Conservation (phyloP, 2,888 invertebrate genomes). For the Leistus spinibarbis region DNA sequence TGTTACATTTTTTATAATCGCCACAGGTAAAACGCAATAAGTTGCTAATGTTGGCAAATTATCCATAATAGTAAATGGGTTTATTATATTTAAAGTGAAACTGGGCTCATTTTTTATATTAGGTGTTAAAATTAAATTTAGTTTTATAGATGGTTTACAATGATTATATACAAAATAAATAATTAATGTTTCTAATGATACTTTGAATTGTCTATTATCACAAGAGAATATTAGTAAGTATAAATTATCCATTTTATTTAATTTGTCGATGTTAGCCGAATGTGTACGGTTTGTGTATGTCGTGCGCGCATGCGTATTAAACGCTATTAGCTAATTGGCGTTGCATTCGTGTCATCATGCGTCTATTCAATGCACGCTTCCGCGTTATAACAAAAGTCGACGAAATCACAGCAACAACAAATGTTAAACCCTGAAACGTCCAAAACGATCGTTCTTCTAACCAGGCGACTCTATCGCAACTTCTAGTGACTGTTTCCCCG, state of each 20-base stretch:
- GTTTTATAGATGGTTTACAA: constrained; percentile 58
- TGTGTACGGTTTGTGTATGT: background rate
- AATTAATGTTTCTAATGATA: constrained; percentile 68
- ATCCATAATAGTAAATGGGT: constrained; percentile 52
- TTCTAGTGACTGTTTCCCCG: constrained; percentile 80
- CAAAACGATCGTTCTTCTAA: constrained; percentile 84
- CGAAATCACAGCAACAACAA: constrained; percentile 68
- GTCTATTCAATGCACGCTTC: constrained; percentile 69
- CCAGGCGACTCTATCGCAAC: constrained; percentile 85
- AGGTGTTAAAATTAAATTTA: constrained; percentile 56
- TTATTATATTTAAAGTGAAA: constrained; percentile 52
- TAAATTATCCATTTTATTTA: constrained; percentile 48
- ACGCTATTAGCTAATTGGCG: constrained; percentile 72
- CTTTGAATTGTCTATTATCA: constrained; percentile 51
- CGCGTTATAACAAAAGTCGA: constrained; percentile 69
- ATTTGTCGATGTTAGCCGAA: background rate
- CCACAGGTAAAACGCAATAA: constrained; percentile 68
- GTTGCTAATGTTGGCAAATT: constrained; percentile 55
- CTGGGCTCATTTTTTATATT: constrained; percentile 45
- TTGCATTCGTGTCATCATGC: constrained; percentile 71
- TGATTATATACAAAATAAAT: constrained; percentile 67
- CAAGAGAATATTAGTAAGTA: constrained; percentile 30
- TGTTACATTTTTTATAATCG: constrained; percentile 63
- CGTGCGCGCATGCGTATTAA: constrained; percentile 47
- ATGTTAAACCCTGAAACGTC: constrained; percentile 78